These are phyloP conservation scores for Rhabdophis nuchalis DNA, from an alignment of 2,797 vertebrate species.

Conservation along the genomic window DNA sequence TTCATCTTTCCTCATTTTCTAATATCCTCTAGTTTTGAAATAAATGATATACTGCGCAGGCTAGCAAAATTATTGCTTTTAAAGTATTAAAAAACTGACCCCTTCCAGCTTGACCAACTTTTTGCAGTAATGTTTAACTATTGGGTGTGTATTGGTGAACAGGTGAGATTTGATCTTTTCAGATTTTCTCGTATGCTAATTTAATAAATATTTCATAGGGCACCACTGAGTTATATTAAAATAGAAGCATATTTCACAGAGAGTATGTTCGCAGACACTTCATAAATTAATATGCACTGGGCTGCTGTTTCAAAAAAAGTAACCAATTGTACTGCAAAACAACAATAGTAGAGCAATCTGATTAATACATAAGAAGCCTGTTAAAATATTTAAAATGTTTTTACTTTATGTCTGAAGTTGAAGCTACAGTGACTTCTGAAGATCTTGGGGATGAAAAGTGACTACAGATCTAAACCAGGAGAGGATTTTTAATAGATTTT, in stretches of 20 bases:
- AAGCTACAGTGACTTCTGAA: background rate
- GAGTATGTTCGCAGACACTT: background rate
- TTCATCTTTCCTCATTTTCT: background rate
- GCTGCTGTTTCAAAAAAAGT: background rate
- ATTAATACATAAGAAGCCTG: background rate
- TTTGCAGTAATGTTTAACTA: background rate
- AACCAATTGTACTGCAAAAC: background rate
- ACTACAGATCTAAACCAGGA: background rate
- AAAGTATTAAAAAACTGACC: background rate
- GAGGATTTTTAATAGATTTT: background rate
- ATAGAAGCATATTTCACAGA: background rate
- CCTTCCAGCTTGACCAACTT: background rate
- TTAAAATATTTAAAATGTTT: background rate
- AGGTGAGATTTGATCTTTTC: background rate
- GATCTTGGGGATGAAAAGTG: background rate
- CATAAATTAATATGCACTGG: background rate
- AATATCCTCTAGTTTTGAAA: background rate
- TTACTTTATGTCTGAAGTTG: background rate
- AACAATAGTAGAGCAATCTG: background rate
- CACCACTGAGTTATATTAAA: background rate
- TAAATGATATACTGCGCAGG: background rate
- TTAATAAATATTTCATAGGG: background rate
- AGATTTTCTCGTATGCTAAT: background rate
- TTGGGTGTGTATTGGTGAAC: background rate
- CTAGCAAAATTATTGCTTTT: background rate